Evolutionary conservation across 1,140 invertebrate genomes (phyloP).

Genomic region (Tachypleus tridentatus): DNA sequence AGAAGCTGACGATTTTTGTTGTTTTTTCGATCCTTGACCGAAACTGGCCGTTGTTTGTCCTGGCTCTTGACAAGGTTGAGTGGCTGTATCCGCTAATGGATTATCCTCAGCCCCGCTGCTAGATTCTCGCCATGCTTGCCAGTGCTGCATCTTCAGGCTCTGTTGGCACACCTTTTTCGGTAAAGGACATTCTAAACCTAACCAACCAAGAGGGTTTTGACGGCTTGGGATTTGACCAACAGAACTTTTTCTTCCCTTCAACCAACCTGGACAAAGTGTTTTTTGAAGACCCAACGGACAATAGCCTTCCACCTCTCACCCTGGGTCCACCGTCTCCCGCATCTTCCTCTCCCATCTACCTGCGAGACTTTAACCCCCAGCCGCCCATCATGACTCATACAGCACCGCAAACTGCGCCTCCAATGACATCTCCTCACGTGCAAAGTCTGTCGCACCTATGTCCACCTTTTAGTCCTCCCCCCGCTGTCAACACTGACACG

Average conservation of each 20-base stretch:
- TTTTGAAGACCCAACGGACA: slow-evolving; percentile 18
- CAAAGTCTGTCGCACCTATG: slow-evolving; percentile 32
- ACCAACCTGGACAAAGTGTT: slow-evolving; percentile 22
- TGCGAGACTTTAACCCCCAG: not conserved
- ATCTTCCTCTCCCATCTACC: slow-evolving; percentile 11
- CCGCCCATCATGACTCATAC: not conserved
- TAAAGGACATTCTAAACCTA: slow-evolving; percentile 34
- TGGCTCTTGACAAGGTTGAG: too few species aligned
- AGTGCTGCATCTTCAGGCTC: slow-evolving; percentile 35
- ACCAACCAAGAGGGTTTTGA: slow-evolving; percentile 25
- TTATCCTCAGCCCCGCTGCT: slow-evolving; percentile 1
- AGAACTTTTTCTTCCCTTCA: slow-evolving; percentile 18
- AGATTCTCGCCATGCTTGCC: slow-evolving; percentile 15
- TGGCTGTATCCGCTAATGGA: too few species aligned
- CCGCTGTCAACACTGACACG: too few species aligned
- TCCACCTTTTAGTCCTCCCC: slow-evolving; percentile 26
- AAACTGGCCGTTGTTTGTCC: too few species aligned
- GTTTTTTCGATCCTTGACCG: too few species aligned
- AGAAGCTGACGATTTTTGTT: too few species aligned
- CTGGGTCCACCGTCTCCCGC: slow-evolving; percentile 9
- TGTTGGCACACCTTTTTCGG: slow-evolving; percentile 32
- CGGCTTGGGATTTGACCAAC: not conserved
- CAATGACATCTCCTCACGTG: slow-evolving; percentile 32
- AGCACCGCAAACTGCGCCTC: slow-evolving; percentile 7
- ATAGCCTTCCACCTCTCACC: slow-evolving; percentile 2